Evolutionary conservation across 2,888 invertebrate genomes (phyloP).

Genomic region (Netelia fuscicornis): DNA sequence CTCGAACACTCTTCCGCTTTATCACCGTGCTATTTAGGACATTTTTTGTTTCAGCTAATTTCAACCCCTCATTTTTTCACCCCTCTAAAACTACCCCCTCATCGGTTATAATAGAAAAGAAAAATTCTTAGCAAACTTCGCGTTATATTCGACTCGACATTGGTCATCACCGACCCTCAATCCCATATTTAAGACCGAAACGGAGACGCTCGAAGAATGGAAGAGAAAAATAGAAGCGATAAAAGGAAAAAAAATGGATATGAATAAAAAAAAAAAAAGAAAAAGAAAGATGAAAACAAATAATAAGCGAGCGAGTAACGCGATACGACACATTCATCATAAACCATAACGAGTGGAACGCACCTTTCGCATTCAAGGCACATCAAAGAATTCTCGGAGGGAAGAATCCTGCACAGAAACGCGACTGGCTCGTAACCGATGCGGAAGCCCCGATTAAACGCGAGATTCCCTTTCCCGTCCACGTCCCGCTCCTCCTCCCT

Average conservation of each 20-base stretch:
- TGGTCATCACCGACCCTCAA: constrained; percentile 1
- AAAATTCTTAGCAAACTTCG: not conserved
- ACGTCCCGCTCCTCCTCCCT: not conserved
- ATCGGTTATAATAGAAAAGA: too few species aligned
- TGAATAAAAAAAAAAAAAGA: not conserved
- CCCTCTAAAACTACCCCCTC: too few species aligned
- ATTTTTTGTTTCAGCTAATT: too few species aligned
- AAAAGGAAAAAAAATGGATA: constrained; percentile 10
- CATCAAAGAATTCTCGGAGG: constrained; percentile 44
- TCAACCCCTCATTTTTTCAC: too few species aligned
- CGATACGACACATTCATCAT: constrained; percentile 57
- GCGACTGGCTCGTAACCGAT: constrained; percentile 20
- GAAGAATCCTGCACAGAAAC: constrained; percentile 26
- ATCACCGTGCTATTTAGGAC: too few species aligned
- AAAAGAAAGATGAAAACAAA: constrained; percentile 2
- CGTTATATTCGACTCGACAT: constrained; percentile 1
- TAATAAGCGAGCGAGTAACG: constrained; percentile 43
- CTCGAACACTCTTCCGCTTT: not conserved
- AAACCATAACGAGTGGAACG: constrained; percentile 52
- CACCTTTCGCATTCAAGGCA: constrained; percentile 53
- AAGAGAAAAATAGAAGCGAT: constrained; percentile 17
- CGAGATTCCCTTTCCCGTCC: not conserved
- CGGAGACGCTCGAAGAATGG: not conserved
- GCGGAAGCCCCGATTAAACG: constrained; percentile 48
- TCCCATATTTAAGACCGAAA: not conserved